These are phyloP conservation scores for Drosophila mauritiana DNA, from an alignment of 1,140 invertebrate genomes.

Conservation along the genomic window DNA sequence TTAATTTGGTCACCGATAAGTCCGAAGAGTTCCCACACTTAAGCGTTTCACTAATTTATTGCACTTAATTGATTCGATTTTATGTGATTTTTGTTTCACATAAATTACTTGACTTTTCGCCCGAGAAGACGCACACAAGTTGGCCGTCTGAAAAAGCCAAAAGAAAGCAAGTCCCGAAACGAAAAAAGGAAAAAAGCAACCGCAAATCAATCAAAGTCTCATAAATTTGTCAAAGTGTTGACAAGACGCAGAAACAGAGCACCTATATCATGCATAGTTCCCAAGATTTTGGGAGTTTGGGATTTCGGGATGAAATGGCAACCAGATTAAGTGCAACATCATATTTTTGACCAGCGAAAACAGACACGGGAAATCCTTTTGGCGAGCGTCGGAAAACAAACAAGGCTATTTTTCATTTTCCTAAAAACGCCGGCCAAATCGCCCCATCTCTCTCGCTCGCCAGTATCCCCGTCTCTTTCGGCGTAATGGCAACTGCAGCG, in stretches of 20 bases:
- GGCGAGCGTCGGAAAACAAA: constrained; percentile 64
- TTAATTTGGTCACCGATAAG: constrained; percentile 1
- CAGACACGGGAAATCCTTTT: constrained; percentile 45
- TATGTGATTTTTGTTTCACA: constrained; percentile 40
- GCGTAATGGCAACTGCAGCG: constrained; percentile 58
- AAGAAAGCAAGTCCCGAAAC: constrained; percentile 13
- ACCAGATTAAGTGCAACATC: constrained; percentile 78
- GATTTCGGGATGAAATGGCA: constrained; percentile 58
- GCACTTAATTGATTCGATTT: constrained; percentile 71
- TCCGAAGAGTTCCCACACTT: constrained; percentile 17
- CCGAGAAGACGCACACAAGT: constrained; percentile 45
- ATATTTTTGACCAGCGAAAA: constrained; percentile 59
- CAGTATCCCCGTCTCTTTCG: constrained; percentile 11
- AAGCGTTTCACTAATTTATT: constrained; percentile 58
- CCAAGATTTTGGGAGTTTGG: constrained; percentile 6
- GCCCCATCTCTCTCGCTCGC: background rate
- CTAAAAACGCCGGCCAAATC: constrained; percentile 72
- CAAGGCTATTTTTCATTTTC: constrained; percentile 83
- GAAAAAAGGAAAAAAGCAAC: constrained; percentile 37
- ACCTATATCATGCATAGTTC: constrained; percentile 11
- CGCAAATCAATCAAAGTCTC: constrained; percentile 84
- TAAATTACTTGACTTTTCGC: constrained; percentile 29
- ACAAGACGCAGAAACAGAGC: constrained; percentile 62
- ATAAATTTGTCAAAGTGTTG: constrained; percentile 80
- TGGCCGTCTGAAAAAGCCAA: background rate